phyloP scores from a whole-genome alignment of 2,888 invertebrate species.

The Agrilus mali region DNA sequence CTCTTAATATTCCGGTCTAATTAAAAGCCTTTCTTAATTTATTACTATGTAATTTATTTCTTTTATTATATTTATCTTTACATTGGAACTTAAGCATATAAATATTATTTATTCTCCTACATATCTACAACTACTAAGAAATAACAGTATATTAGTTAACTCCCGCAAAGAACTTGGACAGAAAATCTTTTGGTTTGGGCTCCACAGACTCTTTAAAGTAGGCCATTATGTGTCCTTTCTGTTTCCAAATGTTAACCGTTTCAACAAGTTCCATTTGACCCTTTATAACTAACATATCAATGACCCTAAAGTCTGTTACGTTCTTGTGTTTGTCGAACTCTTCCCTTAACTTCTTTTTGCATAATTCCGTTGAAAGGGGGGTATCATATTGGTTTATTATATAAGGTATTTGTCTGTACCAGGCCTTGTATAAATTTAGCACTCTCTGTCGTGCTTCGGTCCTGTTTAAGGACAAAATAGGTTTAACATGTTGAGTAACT shows the following conservation, averaged over 20 bases:
- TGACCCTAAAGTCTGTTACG: slow-evolving; percentile 74
- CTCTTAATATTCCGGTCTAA: too few species aligned
- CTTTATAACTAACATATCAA: slow-evolving; percentile 89
- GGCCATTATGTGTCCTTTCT: slow-evolving; percentile 75
- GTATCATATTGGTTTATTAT: slow-evolving; percentile 77
- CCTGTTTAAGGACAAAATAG: slow-evolving; percentile 67
- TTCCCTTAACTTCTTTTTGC: slow-evolving; percentile 61
- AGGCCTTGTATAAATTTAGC: slow-evolving; percentile 80
- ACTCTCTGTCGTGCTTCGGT: slow-evolving; percentile 74
- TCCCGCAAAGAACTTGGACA: slow-evolving; percentile 78
- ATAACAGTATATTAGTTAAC: slow-evolving; percentile 23
- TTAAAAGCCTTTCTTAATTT: too few species aligned
- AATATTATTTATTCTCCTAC: too few species aligned
- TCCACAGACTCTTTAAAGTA: slow-evolving; percentile 78
- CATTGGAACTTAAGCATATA: too few species aligned
- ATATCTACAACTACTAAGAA: too few species aligned
- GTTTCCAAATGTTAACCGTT: slow-evolving; percentile 76
- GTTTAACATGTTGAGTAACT: slow-evolving; percentile 60
- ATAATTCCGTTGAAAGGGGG: slow-evolving; percentile 57
- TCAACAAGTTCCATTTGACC: slow-evolving; percentile 94
- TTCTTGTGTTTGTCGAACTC: slow-evolving; percentile 64
- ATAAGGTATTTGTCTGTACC: slow-evolving; percentile 86
- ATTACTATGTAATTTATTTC: too few species aligned
- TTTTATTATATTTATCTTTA: too few species aligned
- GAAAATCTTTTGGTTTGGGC: slow-evolving; percentile 79